Evolutionary conservation across 1,140 invertebrate species (phyloP).

Genomic region (Samia ricini): DNA sequence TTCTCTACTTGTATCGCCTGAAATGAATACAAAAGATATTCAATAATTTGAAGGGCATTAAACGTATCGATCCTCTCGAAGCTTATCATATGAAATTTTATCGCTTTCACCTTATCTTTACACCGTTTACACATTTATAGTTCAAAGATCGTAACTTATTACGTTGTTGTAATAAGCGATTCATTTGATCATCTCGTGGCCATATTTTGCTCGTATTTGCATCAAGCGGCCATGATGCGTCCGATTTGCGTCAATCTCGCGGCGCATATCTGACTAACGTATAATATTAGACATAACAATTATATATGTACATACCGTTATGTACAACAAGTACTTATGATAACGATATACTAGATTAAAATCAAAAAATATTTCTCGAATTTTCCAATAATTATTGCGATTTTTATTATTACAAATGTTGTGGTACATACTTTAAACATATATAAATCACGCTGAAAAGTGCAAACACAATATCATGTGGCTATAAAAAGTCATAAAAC

Average conservation of each 20-base stretch:
- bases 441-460: too few species aligned
- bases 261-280: conserved; percentile 33
- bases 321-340: background rate
- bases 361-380: background rate
- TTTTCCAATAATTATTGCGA: too few species aligned
- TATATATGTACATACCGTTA: background rate
- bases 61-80: conserved; percentile 9
- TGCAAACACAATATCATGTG: background rate
- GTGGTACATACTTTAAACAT: background rate
- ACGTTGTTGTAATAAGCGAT: conserved; percentile 29
- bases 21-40: background rate
- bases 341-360: background rate
- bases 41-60: background rate
- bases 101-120: background rate
- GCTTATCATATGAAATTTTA: conserved; percentile 10
- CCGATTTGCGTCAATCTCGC: conserved; percentile 41
- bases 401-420: background rate
- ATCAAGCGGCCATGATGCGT: conserved; percentile 26
- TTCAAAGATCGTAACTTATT: conserved; percentile 28
- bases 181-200: conserved; percentile 23
- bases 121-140: background rate
- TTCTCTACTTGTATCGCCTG: background rate
- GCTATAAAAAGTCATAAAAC: background rate
- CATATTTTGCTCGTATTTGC: conserved; percentile 22
- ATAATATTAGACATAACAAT: conserved; percentile 28